A percentile compares a stretch with the other conserved stretches of the same genome.
Conservation (phyloP, 2,113 vertebrate genomes). For the Notiomystis cincta region DNA sequence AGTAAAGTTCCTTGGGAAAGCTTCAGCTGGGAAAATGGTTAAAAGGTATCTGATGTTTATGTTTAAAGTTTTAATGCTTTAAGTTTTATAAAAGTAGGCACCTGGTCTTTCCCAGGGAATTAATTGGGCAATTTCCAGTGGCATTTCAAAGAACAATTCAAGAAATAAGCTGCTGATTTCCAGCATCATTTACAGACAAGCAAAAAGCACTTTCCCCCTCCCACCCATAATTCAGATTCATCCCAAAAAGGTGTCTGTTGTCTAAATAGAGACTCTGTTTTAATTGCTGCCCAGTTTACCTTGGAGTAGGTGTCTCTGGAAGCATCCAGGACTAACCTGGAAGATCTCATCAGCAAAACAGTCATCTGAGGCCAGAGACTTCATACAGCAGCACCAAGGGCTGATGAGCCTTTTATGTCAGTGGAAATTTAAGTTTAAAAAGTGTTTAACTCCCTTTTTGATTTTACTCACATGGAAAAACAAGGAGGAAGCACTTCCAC, state of each 20-base stretch:
- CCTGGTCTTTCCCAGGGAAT: neutral
- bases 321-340: neutral
- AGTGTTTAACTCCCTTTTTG: neutral
- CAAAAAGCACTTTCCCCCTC: neutral
- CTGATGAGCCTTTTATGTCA: neutral
- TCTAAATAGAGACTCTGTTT: neutral
- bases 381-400: neutral
- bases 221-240: neutral
- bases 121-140: neutral
- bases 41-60: neutral
- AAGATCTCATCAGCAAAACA: neutral
- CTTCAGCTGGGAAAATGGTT: neutral
- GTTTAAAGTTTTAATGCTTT: neutral
- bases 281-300: neutral
- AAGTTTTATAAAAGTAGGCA: neutral
- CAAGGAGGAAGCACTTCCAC: neutral
- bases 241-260: neutral
- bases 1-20: neutral
- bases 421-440: neutral
- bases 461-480: neutral
- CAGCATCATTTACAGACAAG: neutral
- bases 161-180: neutral
- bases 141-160: neutral
- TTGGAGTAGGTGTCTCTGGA: neutral
- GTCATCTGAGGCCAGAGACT: neutral